Conservation (phyloP, 2,113 vertebrate species). For the Apodemus speciosus region DNA sequence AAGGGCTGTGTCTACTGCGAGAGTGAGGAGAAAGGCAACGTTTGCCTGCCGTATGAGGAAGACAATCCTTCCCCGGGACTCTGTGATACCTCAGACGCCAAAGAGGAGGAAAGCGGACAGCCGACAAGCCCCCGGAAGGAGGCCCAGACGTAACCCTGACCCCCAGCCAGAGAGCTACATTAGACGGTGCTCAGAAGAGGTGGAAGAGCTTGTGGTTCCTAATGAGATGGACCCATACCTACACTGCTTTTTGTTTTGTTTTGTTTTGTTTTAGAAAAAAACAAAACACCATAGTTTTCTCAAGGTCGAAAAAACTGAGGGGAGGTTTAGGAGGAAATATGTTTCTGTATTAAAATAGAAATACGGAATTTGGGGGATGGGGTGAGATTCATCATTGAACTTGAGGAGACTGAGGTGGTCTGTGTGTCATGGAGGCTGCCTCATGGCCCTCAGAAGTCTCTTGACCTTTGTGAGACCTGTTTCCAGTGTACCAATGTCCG, state of each 20-base stretch:
- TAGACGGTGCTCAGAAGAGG: constrained; percentile 55
- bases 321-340: background rate
- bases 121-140: constrained; percentile 71
- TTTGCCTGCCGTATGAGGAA: constrained; percentile 83
- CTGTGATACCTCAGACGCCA: constrained; percentile 84
- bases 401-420: background rate
- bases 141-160: constrained; percentile 75
- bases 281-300: constrained; percentile 62
- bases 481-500: fast-evolving
- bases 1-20: constrained; percentile 94
- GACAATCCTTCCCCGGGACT: constrained; percentile 88
- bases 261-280: constrained; percentile 76
- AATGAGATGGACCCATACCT: constrained; percentile 69
- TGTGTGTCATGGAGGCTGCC: background rate
- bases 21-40: constrained; percentile 76
- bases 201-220: constrained; percentile 62
- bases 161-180: constrained; percentile 16
- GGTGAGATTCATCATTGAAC: background rate
- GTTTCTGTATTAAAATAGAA: constrained; percentile 38
- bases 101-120: constrained; percentile 75
- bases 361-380: background rate
- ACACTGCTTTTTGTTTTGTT: constrained; percentile 45
- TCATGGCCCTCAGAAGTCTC: background rate
- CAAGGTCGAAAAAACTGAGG: constrained; percentile 76
- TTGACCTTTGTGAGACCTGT: fast-evolving